Evolutionary conservation across 2,113 vertebrate genomes (phyloP), one percentile per base, ranked within the genome.

Genomic region (Syrmaticus mikado): DNA sequence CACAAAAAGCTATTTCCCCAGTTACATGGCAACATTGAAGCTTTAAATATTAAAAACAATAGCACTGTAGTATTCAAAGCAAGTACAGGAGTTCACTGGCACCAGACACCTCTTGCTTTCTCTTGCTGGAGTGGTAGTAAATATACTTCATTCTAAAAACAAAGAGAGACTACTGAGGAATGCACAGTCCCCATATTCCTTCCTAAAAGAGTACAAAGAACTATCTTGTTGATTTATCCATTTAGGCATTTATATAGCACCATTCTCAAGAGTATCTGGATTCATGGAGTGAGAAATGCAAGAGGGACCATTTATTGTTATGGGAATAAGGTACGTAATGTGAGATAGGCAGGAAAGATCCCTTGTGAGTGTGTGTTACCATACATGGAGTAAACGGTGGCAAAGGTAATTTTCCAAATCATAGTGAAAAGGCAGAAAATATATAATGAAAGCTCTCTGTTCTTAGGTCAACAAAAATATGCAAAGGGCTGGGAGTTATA

Each of bases 1-100:
- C 92, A 91, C 58, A 82, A 74, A 92, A 93, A 86, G 45, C 67
- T 92, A 87, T 92, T 95, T 91, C 67, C 84, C 82, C 66, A 82
- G 90, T 87, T 95, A 94, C 90, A 91, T 83, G 88, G 90, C 82
- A 93, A 62, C 75, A 41, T 13, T 82, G 79, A 50, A 86, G 78
- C 82, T 97, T 96, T 95, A 97, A 97, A 93, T 95, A 94, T 96
- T 96, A 92, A 95, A 92, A 96, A 87, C 80, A 96, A 94, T 82
- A 96, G 79, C 11, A 13, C 66, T 88, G 64, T 30, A 67, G 71
- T 45, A 94, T 96, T 96, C 76, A 89, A 82, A 95, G 66, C 85
- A 93, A 95, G 83, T 48, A 66, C 73, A 89, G 87, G 73, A 50
- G 94, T 96, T 94, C 89, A 89, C 5, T 94, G 91, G 92, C 91